Base-by-base conservation (phyloP, 2,113 vertebrate species). In the Mionectes macconnelli region DNA sequence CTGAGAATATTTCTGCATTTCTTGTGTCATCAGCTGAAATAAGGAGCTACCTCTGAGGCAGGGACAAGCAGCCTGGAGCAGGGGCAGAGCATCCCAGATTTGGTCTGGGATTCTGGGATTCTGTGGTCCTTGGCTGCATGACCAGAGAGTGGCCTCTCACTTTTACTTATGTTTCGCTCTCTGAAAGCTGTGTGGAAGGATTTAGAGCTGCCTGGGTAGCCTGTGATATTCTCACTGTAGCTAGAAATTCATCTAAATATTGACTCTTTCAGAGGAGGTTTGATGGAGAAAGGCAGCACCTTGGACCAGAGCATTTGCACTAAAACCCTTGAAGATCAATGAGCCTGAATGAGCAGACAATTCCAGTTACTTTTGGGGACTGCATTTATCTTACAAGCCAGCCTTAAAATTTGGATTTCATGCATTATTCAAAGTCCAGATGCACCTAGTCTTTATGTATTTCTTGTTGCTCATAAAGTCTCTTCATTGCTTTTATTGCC, bases 401-500 rank as follows among this genome's bases (percentile, higher is more conserved):
- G 84, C 62, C 91, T 97, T 94, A 97, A 97, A 59, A 39, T 97
- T 86, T 95, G 90, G 84, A 82, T 94, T 94, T 89, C 93, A 97
- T 97, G 87, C 93, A 97, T 98, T 97, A 97, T 97, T 98, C 94
- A 97, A 95, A 94, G 84, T 91, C 76, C 93, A 93, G 77, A 90
- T 96, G 89, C 66, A 91, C 73, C 45, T 60, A 60, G 45, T 62
- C 47, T 90, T 91, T 85, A 74, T 57, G 47, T 62, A 86, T 93
- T 95, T 84, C 69, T 90, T 97, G 81, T 68, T 95, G 83, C 92
- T 96, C 95, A 94, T 96, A 97, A 97, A 98, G 94, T 50, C 68
- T 76, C 30, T 59, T 91, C 89, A 74, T 52, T 78, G 55, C 24
- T 53, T 93, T 95, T 90, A 87, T 85, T 91, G 53, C 84, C 89